Conservation (phyloP, 2,888 invertebrate species). For the Nymphalis urticae region DNA sequence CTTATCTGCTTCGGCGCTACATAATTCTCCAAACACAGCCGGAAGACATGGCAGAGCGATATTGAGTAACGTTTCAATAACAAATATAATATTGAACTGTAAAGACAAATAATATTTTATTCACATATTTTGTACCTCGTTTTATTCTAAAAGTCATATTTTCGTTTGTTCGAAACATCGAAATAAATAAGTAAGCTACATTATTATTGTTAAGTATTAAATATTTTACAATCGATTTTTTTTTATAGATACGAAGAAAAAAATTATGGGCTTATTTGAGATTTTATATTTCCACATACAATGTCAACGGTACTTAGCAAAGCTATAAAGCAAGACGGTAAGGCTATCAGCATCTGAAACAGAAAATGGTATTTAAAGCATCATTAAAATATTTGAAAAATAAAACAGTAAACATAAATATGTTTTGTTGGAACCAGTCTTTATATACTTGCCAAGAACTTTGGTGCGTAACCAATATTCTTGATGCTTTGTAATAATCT, state of each 20-base stretch:
- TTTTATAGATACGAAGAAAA: not conserved
- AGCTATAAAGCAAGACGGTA: not conserved
- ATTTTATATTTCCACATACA: not conserved
- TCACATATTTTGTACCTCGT: not conserved
- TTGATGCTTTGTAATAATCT: too few relatives aligned
- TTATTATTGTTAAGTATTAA: not conserved
- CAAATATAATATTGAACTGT: not conserved
- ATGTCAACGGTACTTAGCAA: not conserved
- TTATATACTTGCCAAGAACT: too few relatives aligned
- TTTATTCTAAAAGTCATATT: not conserved
- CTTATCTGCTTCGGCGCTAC: not conserved
- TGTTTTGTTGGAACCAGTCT: too few relatives aligned
- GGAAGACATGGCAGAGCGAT: not conserved
- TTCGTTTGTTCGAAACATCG: too few relatives aligned
- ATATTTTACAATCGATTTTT: not conserved
- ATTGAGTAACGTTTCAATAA: not conserved
- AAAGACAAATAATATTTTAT: not conserved
- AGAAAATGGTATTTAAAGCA: not conserved
- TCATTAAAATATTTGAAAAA: too few relatives aligned
- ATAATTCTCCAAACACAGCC: not conserved
- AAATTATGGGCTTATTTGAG: not conserved
- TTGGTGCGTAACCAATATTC: too few relatives aligned
- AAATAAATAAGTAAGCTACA: too few relatives aligned
- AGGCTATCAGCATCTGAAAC: not conserved
- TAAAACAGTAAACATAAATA: too few relatives aligned